Evolutionary conservation across 2,113 vertebrate species (phyloP).

Genomic region (Amphilophus citrinellus): DNA sequence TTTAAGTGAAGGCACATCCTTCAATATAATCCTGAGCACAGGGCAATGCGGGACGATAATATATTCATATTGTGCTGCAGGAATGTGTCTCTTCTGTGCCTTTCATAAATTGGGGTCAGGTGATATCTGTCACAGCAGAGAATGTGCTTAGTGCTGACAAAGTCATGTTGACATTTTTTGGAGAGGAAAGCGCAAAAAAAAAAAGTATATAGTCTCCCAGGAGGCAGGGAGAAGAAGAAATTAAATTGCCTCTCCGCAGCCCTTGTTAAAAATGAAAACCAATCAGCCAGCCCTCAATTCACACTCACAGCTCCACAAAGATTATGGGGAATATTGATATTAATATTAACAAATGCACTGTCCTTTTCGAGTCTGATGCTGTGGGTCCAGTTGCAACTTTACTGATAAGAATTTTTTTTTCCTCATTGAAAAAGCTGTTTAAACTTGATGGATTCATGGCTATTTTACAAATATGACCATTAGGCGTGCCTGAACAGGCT

Average conservation of each 20-base stretch:
- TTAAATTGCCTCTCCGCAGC: constrained; percentile 72
- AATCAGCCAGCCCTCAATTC: constrained; percentile 66
- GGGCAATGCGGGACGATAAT: constrained; percentile 59
- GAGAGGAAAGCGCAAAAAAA: constrained; percentile 62
- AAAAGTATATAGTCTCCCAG: constrained; percentile 57
- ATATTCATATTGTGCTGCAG: constrained; percentile 64
- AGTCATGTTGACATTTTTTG: constrained; percentile 76
- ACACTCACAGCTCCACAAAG: constrained; percentile 51
- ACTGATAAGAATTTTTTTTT: constrained; percentile 48
- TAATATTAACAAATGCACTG: constrained; percentile 60
- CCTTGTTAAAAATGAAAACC: constrained; percentile 67
- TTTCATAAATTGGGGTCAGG: constrained; percentile 81
- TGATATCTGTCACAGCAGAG: constrained; percentile 75
- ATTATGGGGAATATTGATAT: constrained; percentile 68
- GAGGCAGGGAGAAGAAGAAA: constrained; percentile 61
- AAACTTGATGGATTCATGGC: constrained; percentile 35
- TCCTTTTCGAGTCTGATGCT: constrained; percentile 22
- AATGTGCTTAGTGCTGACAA: constrained; percentile 71
- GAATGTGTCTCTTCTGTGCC: constrained; percentile 57
- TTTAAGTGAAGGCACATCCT: constrained; percentile 47
- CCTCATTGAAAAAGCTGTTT: constrained; percentile 12
- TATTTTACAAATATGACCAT: constrained; percentile 52
- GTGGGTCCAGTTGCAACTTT: constrained; percentile 23
- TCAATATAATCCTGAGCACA: constrained; percentile 44
- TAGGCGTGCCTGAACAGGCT: constrained; percentile 19